Base-by-base conservation (phyloP, 2,888 invertebrate genomes). In the Clepsis dumicolana region DNA sequence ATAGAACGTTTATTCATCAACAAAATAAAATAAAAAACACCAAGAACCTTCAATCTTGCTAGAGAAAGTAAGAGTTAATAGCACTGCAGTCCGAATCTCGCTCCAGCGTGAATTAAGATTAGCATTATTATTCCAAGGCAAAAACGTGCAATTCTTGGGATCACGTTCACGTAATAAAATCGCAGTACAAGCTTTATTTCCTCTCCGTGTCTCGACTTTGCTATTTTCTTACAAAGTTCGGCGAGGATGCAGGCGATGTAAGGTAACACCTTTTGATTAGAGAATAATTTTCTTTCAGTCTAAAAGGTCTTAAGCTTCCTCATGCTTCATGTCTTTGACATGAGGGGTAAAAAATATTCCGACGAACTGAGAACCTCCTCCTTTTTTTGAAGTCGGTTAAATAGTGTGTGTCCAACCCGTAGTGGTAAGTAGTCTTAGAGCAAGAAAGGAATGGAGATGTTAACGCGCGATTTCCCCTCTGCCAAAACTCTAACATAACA, bases 151-250 rank as follows among this genome's bases (percentile, higher is more conserved):
- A 61, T 66, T 61, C 56, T 24, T 41, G 25, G 53, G 54, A 61
- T 53, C 61, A 66, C 61, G 65, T 66, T 32, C 24, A 12, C 21
- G 53, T 66, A 61, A 66, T 66, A 66, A 66, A 66, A 66, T 65
- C 44, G 65, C 53, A 61, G 65, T 29, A 52, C 44, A 44, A 60
- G 54, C 61, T 61, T 66, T 66, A 66, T 61, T 48, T 18, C n/a
- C 41, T 1, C 32, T 61, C 44, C 61, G 61, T 66, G 65, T 54
- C 44, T 29, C 24, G 65, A 61, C 61, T 66, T 32, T 24, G 53
- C 56, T 54, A 44, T 66, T 65, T 66, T 5, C 44, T 61, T 61
- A 61, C 54, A 54, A 66, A 54, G 32, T 61, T 53, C 27, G 32
- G 14, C 16, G 41, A 12, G 27, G 1, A 48, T 25, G 27, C 50